phyloP scores from a whole-genome alignment of 2,797 vertebrate species.

The Sebastiscus tertius region DNA sequence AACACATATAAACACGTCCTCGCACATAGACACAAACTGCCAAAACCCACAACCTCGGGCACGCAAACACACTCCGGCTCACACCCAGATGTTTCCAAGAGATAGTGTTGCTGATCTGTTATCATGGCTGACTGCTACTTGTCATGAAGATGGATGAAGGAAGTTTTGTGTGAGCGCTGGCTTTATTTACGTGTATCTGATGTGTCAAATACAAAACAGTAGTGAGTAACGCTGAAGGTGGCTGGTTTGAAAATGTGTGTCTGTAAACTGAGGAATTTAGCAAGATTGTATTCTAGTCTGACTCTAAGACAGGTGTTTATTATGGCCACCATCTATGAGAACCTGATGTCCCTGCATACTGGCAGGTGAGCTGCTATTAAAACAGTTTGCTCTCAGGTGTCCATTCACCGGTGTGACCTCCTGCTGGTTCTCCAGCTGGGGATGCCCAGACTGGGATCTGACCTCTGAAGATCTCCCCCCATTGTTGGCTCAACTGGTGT shows the following conservation, averaged over 20 bases:
- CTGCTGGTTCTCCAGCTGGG: slow-evolving; percentile 47
- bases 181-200: slow-evolving; percentile 28
- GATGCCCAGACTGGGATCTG: slow-evolving; percentile 27
- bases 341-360: slow-evolving; percentile 23
- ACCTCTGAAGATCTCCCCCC: slow-evolving; percentile 22
- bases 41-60: neutral
- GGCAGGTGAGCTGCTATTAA: slow-evolving; percentile 26
- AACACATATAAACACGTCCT: slow-evolving; percentile 26
- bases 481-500: slow-evolving; percentile 52
- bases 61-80: slow-evolving; percentile 12
- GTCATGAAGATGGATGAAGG: slow-evolving; percentile 57
- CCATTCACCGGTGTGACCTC: slow-evolving; percentile 36
- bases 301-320: slow-evolving; percentile 41
- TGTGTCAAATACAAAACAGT: slow-evolving; percentile 43
- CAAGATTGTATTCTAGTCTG: slow-evolving; percentile 8
- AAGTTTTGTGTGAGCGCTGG: neutral
- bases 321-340: slow-evolving; percentile 47
- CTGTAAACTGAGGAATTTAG: slow-evolving; percentile 42
- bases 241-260: slow-evolving; percentile 23
- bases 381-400: slow-evolving; percentile 56
- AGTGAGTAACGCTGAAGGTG: slow-evolving; percentile 32
- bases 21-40: slow-evolving; percentile 36
- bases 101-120: slow-evolving; percentile 59
- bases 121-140: slow-evolving; percentile 36
- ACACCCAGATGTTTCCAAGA: slow-evolving; percentile 55